Conservation (phyloP, 2,888 invertebrate species). For the Agrypnus murinus region DNA sequence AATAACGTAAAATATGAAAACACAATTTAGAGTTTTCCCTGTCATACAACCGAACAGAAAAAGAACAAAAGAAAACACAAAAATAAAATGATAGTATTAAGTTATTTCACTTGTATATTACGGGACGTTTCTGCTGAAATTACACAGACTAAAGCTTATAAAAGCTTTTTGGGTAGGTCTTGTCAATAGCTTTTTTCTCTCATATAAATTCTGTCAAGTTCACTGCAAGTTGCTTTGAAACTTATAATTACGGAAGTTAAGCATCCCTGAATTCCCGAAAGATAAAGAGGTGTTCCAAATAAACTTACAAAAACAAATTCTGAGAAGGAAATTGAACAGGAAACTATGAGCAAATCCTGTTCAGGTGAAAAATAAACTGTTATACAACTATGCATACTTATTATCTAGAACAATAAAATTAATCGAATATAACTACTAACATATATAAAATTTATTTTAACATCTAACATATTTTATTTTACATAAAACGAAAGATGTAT, state of each 20-base stretch:
- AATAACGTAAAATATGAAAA: neutral
- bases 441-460: too few species aligned
- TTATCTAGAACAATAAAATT: too few species aligned
- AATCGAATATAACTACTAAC: too few species aligned
- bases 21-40: neutral
- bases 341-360: neutral
- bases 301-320: constrained; percentile 17
- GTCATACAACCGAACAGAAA: neutral
- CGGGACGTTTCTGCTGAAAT: neutral
- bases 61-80: neutral
- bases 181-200: constrained; percentile 29
- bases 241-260: constrained; percentile 36
- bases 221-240: constrained; percentile 29
- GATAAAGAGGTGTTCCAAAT: constrained; percentile 26
- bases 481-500: too few species aligned
- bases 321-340: neutral
- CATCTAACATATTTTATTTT: too few species aligned
- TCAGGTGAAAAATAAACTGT: too few species aligned
- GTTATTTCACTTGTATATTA: neutral
- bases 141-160: constrained; percentile 8
- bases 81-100: neutral
- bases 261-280: constrained; percentile 11
- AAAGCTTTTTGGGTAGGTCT: neutral
- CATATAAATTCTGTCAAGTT: constrained; percentile 30
- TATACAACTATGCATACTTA: too few species aligned